Base-by-base conservation (phyloP, 2,113 vertebrate genomes). In the Crocuta crocuta region DNA sequence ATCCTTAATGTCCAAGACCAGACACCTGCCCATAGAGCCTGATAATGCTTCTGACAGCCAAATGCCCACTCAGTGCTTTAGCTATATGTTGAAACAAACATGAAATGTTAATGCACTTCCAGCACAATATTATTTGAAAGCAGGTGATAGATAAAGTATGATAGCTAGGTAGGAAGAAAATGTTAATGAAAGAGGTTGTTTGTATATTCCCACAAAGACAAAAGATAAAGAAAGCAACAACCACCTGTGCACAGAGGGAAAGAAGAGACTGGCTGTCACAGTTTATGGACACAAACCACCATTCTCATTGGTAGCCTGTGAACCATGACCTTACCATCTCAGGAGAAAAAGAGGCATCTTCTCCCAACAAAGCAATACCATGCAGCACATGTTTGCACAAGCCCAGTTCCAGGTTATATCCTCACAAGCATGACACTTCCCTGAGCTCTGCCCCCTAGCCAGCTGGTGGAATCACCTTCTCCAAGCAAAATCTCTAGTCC, bases 351-450 rank as follows among this genome's bases (percentile, higher is more conserved):
- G 13, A 50, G 43, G 24, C 45, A 83, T 66, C 2, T 33, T 53
- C 31, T 19, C 23, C 50, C 68, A 31, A 26, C 35, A 80, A 79
- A 66, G 11, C 5, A 12, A 31, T 4, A 15, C 15, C 31, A 85
- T 7, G 3, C 53, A 87, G 58, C 26, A 66, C 5, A 4, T 0
- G 0, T 0, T 1, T 35, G 12, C 23, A 73, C 0, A 66, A 35
- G 31, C 33, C 13, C 7, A 21, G 23, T n/a, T 15, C 61, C 70
- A 66, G 71, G 1, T 39, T 15, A 4, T 10, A 23, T 12, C 24
- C 23, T 33, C 68, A 55, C 17, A 73, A 33, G 68, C 19, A 24
- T 19, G 50, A n/a, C 19, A 53, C 19, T 74, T 53, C 55, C 50
- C 35, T 68, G 48, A 95, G 83, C 35, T 85, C 53, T 48, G 45